Evolutionary conservation across 2,797 vertebrate species (phyloP), one percentile per base, ranked within the genome.

Genomic region (Notoglanidium macrostoma): DNA sequence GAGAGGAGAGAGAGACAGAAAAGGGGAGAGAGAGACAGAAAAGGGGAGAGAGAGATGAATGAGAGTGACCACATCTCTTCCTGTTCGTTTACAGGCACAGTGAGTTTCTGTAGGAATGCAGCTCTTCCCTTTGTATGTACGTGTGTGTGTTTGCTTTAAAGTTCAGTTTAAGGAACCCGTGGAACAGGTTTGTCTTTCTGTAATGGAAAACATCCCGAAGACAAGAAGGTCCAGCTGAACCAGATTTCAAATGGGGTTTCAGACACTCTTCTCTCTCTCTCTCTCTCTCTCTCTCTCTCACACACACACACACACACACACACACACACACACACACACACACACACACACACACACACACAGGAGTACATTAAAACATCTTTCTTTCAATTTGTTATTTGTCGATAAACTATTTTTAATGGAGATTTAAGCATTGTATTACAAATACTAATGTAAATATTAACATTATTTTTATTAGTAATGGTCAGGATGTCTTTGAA

Each of bases 51-150:
- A 1, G 29, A 40, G 29, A 1, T 5, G 19, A 23, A 1, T 9
- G 19, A 21, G 35, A 72, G 17, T 9, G 17, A 73, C 59, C 61
- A n/a, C 35, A 26, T 46, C 73, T n/a, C 35, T 73, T 44, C 35
- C 70, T 44, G 17, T 73, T 73, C 21, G 6, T 44, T 40, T 35
- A 65, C 63, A 67, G 61, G 7, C 35, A 63, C 5, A 40, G 32
- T 6, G 65, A 55, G 86, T 89, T 86, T 86, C 76, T 86, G 79
- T 89, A 84, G 85, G 49, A 46, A 35, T 32, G 2, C 46, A 76
- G 73, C 46, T 76, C 73, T 12, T 51, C 73, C 73, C 46, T 51
- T 26, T n/a, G 46, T 65, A 61, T 87, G 83, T 49, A 44, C n/a
- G 23, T 26, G 26, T 77, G 51, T 78, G 51, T 77, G 17, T 23